Evolutionary conservation across 2,888 invertebrate species (phyloP), one percentile per base, ranked within the genome.

Genomic region (Amiota minor): DNA sequence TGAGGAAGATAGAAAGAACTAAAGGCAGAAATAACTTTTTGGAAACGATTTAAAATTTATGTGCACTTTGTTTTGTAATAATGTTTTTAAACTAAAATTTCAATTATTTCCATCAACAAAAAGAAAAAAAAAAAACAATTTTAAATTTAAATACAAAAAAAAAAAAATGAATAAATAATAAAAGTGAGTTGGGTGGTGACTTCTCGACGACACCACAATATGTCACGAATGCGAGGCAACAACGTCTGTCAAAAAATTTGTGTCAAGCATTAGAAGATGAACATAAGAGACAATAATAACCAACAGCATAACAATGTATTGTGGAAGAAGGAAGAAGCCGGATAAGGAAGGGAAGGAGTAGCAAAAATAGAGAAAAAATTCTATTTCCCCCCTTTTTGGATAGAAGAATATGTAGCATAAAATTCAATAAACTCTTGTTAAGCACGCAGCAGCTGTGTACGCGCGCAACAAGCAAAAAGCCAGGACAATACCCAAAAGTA

Each of bases 341-440:
- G 3, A 18, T 18, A 47, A 65, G 46, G 12, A 16, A 16, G 47
- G 47, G 47, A 68, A 53, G 59, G 18, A 16, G 53, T 62, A 35
- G 62, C 16, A 47, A 10, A 64, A 46, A 65, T 3, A 47, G 16
- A 65, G 18, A 65, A 47, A 47, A 46, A 65, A 45, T 9, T 18
- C 45, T 35, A 35, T 49, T 47, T 62, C 45, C 62, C 45, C 45
- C 14, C 45, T 35, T 53, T 53, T 16, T 35, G 45, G n/a, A 62
- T 20, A 20, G 16, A 46, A 35, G 35, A 35, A n/a, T n/a, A n/a
- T n/a, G 62, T 46, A 49, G 23, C 67, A 83, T 84, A 85, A 83
- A 83, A 83, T 83, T 83, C 85, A 83, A 83, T 83, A 83, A 83
- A 83, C 83, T 83, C 83, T 83, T 84, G 83, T 83, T 83, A 84